A percentile compares a stretch with the other conserved stretches of the same genome.
Evolutionary conservation across 2,113 vertebrate species (phyloP).

Genomic region (Brevimyrus niger): DNA sequence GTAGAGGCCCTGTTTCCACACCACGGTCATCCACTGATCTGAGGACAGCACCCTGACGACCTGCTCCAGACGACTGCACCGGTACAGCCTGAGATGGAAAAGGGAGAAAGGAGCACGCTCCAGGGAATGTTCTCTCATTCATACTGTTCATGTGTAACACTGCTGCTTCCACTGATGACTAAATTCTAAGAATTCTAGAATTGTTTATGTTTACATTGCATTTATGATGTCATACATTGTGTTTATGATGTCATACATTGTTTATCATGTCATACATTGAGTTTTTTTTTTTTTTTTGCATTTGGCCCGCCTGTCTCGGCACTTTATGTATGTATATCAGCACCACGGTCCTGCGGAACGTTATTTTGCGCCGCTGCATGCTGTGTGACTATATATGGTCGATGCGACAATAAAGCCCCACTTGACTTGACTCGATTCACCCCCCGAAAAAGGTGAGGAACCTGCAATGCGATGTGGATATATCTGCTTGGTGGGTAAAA

Average conservation of each 20-base stretch:
- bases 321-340: not conserved
- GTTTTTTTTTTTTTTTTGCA: not conserved
- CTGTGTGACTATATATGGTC: not conserved
- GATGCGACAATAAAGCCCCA: not conserved
- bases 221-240: not conserved
- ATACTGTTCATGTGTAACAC: not conserved
- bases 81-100: conserved; percentile 62
- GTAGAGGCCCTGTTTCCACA: conserved; percentile 88
- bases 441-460: not conserved
- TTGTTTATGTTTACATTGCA: not conserved
- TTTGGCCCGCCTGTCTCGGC: not conserved
- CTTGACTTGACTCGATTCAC: not conserved
- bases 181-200: not conserved
- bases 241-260: not conserved
- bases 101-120: not conserved
- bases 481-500: not conserved
- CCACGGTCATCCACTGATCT: conserved; percentile 73
- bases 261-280: too few relatives aligned
- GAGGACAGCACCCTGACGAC: conserved; percentile 75
- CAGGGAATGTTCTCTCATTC: not conserved
- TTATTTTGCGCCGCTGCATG: not conserved
- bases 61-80: conserved; percentile 77
- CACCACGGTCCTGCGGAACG: not conserved
- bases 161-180: not conserved
- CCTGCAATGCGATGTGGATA: not conserved